phyloP scores from a whole-genome alignment of 2,113 vertebrate species.

The Neotragus moschatus region DNA sequence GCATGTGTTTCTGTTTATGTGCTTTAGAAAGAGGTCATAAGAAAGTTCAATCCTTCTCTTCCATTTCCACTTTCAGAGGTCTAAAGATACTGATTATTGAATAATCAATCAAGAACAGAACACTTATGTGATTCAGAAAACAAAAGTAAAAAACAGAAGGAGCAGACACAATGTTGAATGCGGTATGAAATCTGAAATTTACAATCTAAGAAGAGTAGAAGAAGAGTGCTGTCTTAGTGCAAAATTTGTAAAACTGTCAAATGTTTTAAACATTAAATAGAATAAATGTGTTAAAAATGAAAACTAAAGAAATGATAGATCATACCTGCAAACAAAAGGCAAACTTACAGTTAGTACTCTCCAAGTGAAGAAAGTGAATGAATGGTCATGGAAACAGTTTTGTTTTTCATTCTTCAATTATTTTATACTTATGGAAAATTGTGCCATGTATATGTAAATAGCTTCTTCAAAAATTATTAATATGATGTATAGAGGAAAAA shows the following conservation, averaged over 20 bases:
- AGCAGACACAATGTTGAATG: neutral
- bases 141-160: neutral
- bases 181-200: neutral
- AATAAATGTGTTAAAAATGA: neutral
- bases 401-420: neutral
- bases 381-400: neutral
- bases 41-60: neutral
- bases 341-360: neutral
- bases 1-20: neutral
- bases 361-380: neutral
- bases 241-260: neutral
- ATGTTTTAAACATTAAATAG: neutral
- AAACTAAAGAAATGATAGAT: neutral
- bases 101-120: neutral
- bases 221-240: neutral
- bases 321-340: neutral
- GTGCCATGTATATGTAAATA: neutral
- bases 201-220: neutral
- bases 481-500: neutral
- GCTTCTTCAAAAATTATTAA: neutral
- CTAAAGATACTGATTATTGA: neutral
- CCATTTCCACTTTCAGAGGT: neutral
- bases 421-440: neutral
- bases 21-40: neutral
- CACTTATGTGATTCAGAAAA: neutral